Base-by-base conservation (phyloP, 2,797 vertebrate species). In the Sternarchorhynchus goeldii region DNA sequence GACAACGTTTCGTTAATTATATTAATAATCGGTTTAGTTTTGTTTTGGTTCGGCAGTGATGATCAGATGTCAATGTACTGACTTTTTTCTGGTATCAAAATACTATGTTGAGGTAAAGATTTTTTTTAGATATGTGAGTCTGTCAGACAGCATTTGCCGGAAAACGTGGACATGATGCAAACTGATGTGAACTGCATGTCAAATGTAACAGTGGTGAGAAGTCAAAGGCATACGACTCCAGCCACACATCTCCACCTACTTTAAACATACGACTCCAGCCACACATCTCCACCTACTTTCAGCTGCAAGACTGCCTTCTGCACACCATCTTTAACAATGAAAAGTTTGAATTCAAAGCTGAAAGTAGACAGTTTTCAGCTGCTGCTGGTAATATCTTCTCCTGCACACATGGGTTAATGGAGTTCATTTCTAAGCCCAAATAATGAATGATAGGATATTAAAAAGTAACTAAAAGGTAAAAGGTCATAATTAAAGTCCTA, bases 401-500 rank as follows among this genome's bases (percentile, higher is more conserved):
- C 50, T 64, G 32, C 31, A 64, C 45, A 56, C 18, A 64, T 50
- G 8, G 41, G 60, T 69, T 34, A 39, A 21, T 62, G 18, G n/a
- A 25, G 72, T 73, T n/a, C 57, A 71, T 59, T 66, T 53, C 62
- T 29, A 77, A 67, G 36, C 20, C 39, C 60, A 65, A 60, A 75
- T 64, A 65, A 75, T 74, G 20, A 55, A 16, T 29, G 65, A 73
- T 72, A 57, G 76, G 55, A 45, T 62, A 78, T 68, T 57, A 71
- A 79, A 75, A 25, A 53, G 34, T 76, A 55, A 12, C 3, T 71
- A 75, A 76, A 79, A 72, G 29, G 62, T 41, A 76, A 53, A 25
- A 3, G 71, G 75, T 81, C 10, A 50, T 60, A 81, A 76, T 81
- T 1, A 78, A 82, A 75, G 41, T 36, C 66, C 60, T 50, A 80